Conservation (phyloP, 1,140 invertebrate genomes). For the Magallana ariakensis region DNA sequence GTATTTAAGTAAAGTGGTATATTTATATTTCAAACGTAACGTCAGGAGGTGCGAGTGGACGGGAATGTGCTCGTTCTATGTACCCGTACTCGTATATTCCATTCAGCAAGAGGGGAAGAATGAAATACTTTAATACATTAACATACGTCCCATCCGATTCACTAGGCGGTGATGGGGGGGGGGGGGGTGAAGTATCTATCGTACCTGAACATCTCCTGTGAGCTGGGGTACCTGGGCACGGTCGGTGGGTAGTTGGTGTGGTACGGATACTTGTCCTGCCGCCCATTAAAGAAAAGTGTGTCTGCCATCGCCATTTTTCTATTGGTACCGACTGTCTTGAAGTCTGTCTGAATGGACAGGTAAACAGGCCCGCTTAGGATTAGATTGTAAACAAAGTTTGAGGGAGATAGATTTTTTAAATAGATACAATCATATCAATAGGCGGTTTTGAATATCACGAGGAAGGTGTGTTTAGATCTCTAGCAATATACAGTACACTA, state of each 20-base stretch:
- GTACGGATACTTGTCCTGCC: constrained; percentile 72
- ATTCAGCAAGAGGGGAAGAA: no score
- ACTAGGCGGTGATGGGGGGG: neutral
- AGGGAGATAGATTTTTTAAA: neutral
- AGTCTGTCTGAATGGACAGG: neutral
- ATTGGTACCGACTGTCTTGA: neutral
- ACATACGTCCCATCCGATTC: neutral
- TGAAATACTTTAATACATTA: no score
- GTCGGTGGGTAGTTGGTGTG: constrained; percentile 73
- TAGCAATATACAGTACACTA: neutral
- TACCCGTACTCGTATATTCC: no score
- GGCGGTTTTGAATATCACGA: neutral
- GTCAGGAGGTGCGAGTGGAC: no score
- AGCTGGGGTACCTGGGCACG: constrained; percentile 73
- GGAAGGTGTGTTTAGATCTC: neutral
- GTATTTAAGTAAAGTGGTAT: no score
- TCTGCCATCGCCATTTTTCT: constrained; percentile 65
- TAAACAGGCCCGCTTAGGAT: constrained; percentile 11
- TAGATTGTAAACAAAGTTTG: constrained; percentile 12
- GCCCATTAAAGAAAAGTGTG: constrained; percentile 71
- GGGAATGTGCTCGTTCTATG: no score
- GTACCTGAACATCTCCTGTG: constrained; percentile 77
- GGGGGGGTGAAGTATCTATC: neutral
- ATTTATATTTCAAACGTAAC: no score
- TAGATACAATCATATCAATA: neutral